Conservation (phyloP, 2,113 vertebrate genomes). For the Mastomys natalensis region DNA sequence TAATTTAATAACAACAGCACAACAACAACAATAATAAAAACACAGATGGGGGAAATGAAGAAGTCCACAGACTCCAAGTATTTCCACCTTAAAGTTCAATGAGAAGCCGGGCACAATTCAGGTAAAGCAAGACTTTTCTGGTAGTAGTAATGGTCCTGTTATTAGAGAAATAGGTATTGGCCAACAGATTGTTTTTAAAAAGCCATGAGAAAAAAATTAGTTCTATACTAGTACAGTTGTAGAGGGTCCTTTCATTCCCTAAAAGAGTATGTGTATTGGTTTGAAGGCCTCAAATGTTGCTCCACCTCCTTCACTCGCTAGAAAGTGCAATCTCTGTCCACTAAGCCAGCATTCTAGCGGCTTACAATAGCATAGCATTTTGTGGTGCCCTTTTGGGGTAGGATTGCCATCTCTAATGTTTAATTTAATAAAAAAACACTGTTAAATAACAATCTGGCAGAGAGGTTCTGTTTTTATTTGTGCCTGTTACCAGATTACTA, state of each 20-base stretch:
- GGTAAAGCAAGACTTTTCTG: slow-evolving; percentile 66
- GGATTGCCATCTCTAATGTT: neutral
- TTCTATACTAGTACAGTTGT: neutral
- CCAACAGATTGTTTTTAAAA: slow-evolving; percentile 52
- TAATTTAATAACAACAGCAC: no score
- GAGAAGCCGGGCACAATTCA: slow-evolving; percentile 75
- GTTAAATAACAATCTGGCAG: neutral
- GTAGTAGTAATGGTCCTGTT: slow-evolving; percentile 47
- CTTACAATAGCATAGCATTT: neutral
- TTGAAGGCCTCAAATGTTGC: neutral
- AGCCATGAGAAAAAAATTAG: neutral
- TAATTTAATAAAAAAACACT: neutral
- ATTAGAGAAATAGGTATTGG: slow-evolving; percentile 36
- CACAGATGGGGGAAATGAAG: slow-evolving; percentile 12
- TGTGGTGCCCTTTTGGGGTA: neutral
- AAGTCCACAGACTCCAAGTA: slow-evolving; percentile 83
- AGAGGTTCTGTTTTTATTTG: neutral
- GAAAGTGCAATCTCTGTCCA: neutral
- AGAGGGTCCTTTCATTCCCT: neutral
- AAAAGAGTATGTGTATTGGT: neutral
- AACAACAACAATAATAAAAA: no score
- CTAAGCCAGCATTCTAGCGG: neutral
- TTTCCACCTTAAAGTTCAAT: slow-evolving; percentile 76
- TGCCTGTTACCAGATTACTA: neutral
- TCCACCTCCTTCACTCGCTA: neutral